Evolutionary conservation across 2,113 vertebrate genomes (phyloP), one percentile per base, ranked within the genome.

Genomic region (Cyanoramphus novaezelandiae): DNA sequence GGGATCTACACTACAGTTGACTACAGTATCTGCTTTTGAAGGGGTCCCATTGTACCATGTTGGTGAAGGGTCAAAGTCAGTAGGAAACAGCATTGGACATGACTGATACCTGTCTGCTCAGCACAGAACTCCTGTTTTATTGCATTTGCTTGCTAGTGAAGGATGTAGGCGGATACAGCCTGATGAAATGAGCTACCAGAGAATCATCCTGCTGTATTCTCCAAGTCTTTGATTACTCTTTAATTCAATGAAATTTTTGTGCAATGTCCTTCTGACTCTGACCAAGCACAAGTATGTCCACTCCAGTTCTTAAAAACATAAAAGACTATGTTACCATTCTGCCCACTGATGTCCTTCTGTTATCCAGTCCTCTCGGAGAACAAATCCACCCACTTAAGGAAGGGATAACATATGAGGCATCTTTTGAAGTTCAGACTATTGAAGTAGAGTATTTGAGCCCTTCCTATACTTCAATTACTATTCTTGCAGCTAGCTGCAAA

Each of bases 11-110:
- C 37, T 27, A 44, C 24, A 52, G 35, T 0, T 52, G 60, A n/a
- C 33, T 55, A 35, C 55, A 84, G 35, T 7, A 71, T n/a, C 53
- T 82, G 43, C 43, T 78, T 91, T 64, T 81, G 49, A 92, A 75
- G 2, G 0, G 49, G 81, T 78, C 46, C 35, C 23, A 23, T n/a
- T 24, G 41, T 12, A n/a, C n/a, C 25, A 60, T 0, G 0, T 1
- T 67, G 64, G 23, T 7, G 9, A 94, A 91, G 17, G 15, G 41
- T 29, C 29, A 29, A 87, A 82, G 35, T 75, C 57, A 55, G 29
- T 60, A 82, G n/a, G 64, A 63, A 91, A 71, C 23, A 25, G 69
- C 43, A 68, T 3, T 50, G 4, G 3, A n/a, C 52, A 28, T 10
- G 37, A 59, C 41, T 82, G 19, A 25, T 41, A 70, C 21, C 44